phyloP scores from a whole-genome alignment of 2,888 invertebrate species.

The Netelia virgata region DNA sequence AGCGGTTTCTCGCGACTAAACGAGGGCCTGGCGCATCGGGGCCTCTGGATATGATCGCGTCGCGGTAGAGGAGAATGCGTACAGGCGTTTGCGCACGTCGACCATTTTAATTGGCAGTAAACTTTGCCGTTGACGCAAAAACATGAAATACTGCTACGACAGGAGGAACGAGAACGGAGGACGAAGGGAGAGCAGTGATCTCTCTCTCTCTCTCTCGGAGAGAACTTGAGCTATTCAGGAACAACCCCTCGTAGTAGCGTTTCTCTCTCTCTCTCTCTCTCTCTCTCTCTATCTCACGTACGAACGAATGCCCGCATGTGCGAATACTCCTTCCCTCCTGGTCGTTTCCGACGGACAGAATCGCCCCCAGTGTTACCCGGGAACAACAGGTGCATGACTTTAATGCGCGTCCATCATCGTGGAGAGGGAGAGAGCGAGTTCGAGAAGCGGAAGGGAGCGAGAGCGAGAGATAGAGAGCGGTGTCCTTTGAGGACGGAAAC shows the following conservation, averaged over 20 bases:
- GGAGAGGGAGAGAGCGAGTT: slow-evolving; percentile 59
- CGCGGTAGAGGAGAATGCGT: slow-evolving; percentile 54
- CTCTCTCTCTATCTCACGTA: slow-evolving; percentile 24
- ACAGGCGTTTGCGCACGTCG: slow-evolving; percentile 69
- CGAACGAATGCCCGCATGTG: slow-evolving; percentile 47
- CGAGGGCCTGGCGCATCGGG: background rate
- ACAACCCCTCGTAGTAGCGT: background rate
- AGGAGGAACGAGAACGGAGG: slow-evolving; percentile 60
- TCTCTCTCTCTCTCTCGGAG: slow-evolving; percentile 8
- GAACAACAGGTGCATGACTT: slow-evolving; percentile 80
- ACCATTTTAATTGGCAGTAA: slow-evolving; percentile 82
- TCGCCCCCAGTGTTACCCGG: slow-evolving; percentile 55
- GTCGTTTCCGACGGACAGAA: slow-evolving; percentile 7
- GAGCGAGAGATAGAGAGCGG: slow-evolving; percentile 23
- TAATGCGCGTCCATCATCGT: slow-evolving; percentile 77
- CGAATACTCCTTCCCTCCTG: slow-evolving; percentile 34
- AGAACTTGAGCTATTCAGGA: slow-evolving; percentile 5
- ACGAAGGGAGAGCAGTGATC: slow-evolving; percentile 15
- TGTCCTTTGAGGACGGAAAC: slow-evolving; percentile 48
- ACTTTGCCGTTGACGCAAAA: slow-evolving; percentile 79
- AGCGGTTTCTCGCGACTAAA: no score
- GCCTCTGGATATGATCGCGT: slow-evolving; percentile 51
- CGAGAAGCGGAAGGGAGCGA: background rate
- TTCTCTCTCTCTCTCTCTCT: background rate
- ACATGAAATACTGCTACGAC: slow-evolving; percentile 78